Base-by-base conservation (phyloP, 2,797 vertebrate genomes). In the Sandelia bainsii region DNA sequence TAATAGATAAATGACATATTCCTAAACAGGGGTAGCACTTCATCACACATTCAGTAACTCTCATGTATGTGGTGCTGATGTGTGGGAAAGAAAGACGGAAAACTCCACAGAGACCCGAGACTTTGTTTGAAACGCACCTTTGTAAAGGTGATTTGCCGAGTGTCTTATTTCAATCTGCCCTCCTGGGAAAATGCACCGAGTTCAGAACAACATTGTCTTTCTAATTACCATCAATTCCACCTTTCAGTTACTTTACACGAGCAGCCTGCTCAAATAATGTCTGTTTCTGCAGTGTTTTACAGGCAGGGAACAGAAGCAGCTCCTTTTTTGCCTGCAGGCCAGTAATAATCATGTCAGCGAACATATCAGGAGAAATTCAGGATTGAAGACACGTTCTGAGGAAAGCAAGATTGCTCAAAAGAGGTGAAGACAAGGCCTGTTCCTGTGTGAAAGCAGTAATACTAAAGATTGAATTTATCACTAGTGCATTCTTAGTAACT, bases 181-280 rank as follows among this genome's bases (percentile, higher is more conserved):
- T 45, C 29, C 40, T 73, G 79, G 73, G 74, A 82, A 83, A 78
- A 37, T 7, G 5, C 27, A 23, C 19, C 1, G 5, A 45, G 27
- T 9, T 19, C 62, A 76, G 54, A 46, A 3, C 29, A 58, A 23
- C 57, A 29, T 34, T 22, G n/a, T 60, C 54, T 51, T 68, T 69
- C 62, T 71, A 51, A 78, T 77, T 60, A 65, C 1, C 56, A 69
- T 51, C n/a, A 71, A 54, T 34, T 27, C 69, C 75, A 61, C 25
- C n/a, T 16, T 57, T 75, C 27, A 76, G 16, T 80, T 60, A 66
- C 65, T 59, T 54, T 29, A 72, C 13, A 60, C 48, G 58, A 3
- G 48, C 14, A 22, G 16, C 23, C 39, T 23, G 16, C 44, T 70
- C 8, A 40, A 60, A 42, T 2, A 13, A 19, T 27, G 51, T 51